Evolutionary conservation across 1,140 invertebrate species (phyloP).

Genomic region (Orchesella cincta): DNA sequence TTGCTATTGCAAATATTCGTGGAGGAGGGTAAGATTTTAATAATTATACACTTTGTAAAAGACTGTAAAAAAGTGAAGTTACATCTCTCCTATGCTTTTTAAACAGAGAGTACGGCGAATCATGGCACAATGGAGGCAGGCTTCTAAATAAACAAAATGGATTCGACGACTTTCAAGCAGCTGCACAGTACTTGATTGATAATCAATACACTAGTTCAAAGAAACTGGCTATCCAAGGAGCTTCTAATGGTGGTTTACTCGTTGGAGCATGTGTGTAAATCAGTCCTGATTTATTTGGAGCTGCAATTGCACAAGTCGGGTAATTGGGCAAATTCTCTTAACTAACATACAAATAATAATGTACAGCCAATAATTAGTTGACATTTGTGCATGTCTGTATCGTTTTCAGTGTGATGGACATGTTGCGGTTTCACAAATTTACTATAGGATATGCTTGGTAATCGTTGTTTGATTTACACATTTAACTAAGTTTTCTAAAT

Average conservation of each 20-base stretch:
- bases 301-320: constrained; percentile 88
- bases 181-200: constrained; percentile 84
- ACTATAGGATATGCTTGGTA: constrained; percentile 94
- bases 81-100: not conserved
- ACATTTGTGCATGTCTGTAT: constrained; percentile 42
- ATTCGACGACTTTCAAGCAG: constrained; percentile 94
- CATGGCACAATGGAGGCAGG: constrained; percentile 92
- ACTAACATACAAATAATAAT: no score
- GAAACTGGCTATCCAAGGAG: constrained; percentile 86
- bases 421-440: constrained; percentile 97
- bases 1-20: constrained; percentile 90
- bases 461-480: no score
- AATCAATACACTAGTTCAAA: constrained; percentile 76
- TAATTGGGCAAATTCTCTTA: constrained; percentile 60
- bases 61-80: constrained; percentile 7
- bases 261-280: constrained; percentile 93
- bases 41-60: not conserved
- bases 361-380: no score
- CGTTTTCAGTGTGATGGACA: constrained; percentile 84
- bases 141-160: constrained; percentile 94
- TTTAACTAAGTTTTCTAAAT: no score
- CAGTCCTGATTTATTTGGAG: constrained; percentile 90
- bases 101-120: constrained; percentile 89
- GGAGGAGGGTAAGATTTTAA: constrained; percentile 78
- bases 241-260: constrained; percentile 92